Conservation (phyloP, 2,797 vertebrate genomes). For the Staurois parvus region DNA sequence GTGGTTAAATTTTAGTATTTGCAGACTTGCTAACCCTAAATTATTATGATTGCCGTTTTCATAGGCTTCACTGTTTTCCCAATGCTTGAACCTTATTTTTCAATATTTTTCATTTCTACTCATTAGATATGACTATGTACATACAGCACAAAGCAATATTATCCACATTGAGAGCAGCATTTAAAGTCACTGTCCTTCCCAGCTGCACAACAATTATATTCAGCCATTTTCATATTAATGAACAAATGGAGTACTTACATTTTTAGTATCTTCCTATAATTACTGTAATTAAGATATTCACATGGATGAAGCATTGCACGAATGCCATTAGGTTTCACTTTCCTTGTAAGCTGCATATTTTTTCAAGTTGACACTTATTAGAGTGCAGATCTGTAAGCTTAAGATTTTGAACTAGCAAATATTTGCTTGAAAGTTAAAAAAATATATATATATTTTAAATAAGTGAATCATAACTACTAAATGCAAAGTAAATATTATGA, state of each 20-base stretch:
- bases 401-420: slow-evolving; percentile 45
- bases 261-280: slow-evolving; percentile 60
- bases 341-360: slow-evolving; percentile 35
- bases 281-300: slow-evolving; percentile 60
- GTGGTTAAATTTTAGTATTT: too few species aligned
- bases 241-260: slow-evolving; percentile 60
- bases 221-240: slow-evolving; percentile 55
- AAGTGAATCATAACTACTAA: slow-evolving; percentile 38
- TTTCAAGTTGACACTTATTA: slow-evolving; percentile 43
- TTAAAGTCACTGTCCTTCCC: slow-evolving; percentile 52
- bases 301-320: slow-evolving; percentile 47
- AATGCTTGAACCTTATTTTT: background rate
- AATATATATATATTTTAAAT: background rate
- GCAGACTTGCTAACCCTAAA: too few species aligned
- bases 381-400: slow-evolving; percentile 28
- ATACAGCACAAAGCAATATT: slow-evolving; percentile 4
- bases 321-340: slow-evolving; percentile 58
- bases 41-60: background rate
- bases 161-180: slow-evolving; percentile 15
- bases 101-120: background rate
- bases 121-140: slow-evolving; percentile 12
- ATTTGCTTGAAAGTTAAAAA: slow-evolving; percentile 28
- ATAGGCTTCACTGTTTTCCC: background rate
- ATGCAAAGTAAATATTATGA: slow-evolving; percentile 5
- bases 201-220: slow-evolving; percentile 49